Base-by-base conservation (phyloP, 92 coral and sea anemone species). In the Montipora capitata region DNA sequence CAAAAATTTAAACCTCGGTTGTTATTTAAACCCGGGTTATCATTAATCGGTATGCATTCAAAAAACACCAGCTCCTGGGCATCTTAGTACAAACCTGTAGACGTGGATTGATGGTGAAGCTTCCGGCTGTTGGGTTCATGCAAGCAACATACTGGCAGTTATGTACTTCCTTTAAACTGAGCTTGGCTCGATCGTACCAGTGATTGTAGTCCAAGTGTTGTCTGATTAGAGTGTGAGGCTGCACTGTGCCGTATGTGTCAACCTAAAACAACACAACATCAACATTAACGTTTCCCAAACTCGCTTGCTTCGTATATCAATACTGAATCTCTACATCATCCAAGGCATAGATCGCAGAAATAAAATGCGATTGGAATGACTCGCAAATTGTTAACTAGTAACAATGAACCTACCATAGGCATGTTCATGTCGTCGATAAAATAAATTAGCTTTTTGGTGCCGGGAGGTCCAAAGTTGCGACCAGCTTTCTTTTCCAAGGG, bases 91-190 rank as follows among this genome's bases (percentile, higher is more conserved):
- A 5, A 38, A 95, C 98, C 96, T 95, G 98, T 38, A 98, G 79
- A n/a, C 99, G 97, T 15, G 99, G 99, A 62, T 98, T 98, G 94
- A 98, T 98, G 35, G 99, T 98, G 85, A 98, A 98, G 93, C 99
- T 98, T 59, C 99, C 99, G 51, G 99, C 98, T 6, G 99, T 98
- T 54, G 99, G 99, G 79, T 98, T 98, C 99, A 98, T 98, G 13
- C 99, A 98, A 12, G 99, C 99, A n/a, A 98, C 94, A 81, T 96
- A 98, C 90, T 98, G 99, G 70, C 99, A 96, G 84, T 98, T 98
- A 78, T 95, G 96, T 40, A 98, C 94, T 40, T 98, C 99, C 81
- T 98, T 98, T 57, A 98, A 88, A 4, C 94, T 92, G n/a, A 98
- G 92, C 92, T 98, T 98, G 68, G 87, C 87, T 86, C 99, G 89